Percentiles rank a stretch among this genome's conserved stretches.
Evolutionary conservation across 2,113 vertebrate species (phyloP).

Genomic region (Mugil cephalus): DNA sequence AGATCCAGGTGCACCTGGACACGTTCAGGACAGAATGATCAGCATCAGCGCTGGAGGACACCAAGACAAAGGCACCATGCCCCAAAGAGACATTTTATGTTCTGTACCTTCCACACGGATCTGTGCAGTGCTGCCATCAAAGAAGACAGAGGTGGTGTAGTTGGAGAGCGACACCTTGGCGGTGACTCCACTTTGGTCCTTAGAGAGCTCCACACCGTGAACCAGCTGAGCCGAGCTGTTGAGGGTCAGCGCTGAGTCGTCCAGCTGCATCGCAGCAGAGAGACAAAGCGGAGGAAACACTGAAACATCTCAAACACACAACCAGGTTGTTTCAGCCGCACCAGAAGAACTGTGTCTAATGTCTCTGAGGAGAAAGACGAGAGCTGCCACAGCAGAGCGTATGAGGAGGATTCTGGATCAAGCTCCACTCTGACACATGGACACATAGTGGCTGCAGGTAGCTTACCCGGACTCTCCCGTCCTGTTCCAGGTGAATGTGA

Average conservation of each 20-base stretch:
- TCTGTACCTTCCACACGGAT: constrained; percentile 22
- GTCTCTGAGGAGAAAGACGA: too few relatives aligned
- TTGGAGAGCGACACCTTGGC: background rate
- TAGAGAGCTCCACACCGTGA: constrained; percentile 6
- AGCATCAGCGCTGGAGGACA: background rate
- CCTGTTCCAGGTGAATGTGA: constrained; percentile 17
- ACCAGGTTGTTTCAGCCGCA: background rate
- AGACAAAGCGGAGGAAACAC: background rate
- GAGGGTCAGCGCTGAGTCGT: background rate
- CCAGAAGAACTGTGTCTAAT: too few relatives aligned
- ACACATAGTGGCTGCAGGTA: background rate
- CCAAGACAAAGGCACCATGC: background rate
- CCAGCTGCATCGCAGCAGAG: constrained; percentile 10
- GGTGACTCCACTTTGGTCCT: constrained; percentile 21
- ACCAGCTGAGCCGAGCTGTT: background rate
- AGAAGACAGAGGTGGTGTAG: constrained; percentile 26
- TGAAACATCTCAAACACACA: background rate
- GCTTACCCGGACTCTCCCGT: constrained; percentile 24
- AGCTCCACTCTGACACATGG: background rate
- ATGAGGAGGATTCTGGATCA: background rate
- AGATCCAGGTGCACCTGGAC: background rate
- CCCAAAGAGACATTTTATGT: accelerated
- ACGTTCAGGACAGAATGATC: background rate
- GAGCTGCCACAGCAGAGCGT: too few relatives aligned
- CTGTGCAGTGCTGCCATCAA: constrained; percentile 4